Conservation (phyloP, 2,888 invertebrate genomes). For the Nemoura dubitans region DNA sequence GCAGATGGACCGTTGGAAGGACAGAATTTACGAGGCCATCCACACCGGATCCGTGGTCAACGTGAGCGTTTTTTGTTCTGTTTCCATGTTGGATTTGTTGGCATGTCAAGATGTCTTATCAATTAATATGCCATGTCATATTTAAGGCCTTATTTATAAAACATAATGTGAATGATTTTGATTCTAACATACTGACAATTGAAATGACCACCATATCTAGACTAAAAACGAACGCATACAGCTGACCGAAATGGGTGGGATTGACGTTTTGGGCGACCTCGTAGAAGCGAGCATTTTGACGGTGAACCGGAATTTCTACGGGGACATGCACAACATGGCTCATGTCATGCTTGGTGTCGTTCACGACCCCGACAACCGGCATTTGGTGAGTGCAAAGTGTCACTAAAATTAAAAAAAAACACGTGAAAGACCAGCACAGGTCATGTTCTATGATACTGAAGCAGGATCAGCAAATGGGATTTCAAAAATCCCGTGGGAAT, state of each 20-base stretch:
- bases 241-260: constrained; percentile 62
- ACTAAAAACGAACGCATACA: neutral
- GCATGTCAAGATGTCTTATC: too few species aligned
- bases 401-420: neutral
- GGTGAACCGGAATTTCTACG: constrained; percentile 75
- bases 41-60: constrained; percentile 69
- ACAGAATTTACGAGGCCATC: constrained; percentile 76
- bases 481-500: too few species aligned
- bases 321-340: constrained; percentile 84
- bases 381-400: constrained; percentile 65
- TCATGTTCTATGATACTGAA: too few species aligned
- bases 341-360: constrained; percentile 79
- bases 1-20: constrained; percentile 80
- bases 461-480: too few species aligned
- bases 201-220: neutral
- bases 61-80: constrained; percentile 60
- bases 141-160: too few species aligned
- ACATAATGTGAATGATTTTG: too few species aligned
- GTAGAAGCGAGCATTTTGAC: constrained; percentile 78
- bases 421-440: neutral
- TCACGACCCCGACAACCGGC: constrained; percentile 83
- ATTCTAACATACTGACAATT: neutral
- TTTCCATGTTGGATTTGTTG: too few species aligned
- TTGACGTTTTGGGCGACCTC: constrained; percentile 81
- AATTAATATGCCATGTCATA: too few species aligned